Base-by-base conservation (phyloP, 2,888 invertebrate species). In the Agrenia bidenticulata region DNA sequence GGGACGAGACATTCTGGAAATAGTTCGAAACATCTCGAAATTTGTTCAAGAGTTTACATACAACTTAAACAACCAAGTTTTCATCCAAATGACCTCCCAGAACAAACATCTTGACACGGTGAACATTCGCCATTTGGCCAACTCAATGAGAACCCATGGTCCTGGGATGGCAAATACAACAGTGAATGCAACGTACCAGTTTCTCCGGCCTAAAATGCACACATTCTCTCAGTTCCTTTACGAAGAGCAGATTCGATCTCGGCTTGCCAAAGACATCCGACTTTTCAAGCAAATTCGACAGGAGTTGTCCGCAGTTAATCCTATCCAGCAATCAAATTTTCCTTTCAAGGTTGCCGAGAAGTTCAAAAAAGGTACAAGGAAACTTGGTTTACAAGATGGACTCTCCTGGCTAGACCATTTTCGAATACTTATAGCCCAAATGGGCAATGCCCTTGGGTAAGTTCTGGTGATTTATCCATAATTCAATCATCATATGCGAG, bases 171-270 rank as follows among this genome's bases (percentile, higher is more conserved):
- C 73, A 9, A 73, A 72, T 58, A 75, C 71, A 0, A 70, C 69
- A 7, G 84, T 89, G 0, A 94, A 94, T 79, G 92, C 90, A 77
- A 91, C 92, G 0, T 94, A 94, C 81, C 96, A 96, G 81, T 97
- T 95, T 81, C 82, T 98, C 72, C 86, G 92, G 73, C 89, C 92
- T 76, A 95, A 97, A 80, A 90, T 99, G 77, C 90, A 89, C 77
- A 89, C 89, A 0, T 94, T 99, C 79, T 97, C 97, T 0, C 96
- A 97, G 80, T 98, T 98, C 79, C 87, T 99, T 80, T 97, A 90
- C 79, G 97, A 98, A 79, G 99, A 99, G 80, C 95, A 95, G 78
- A 95, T 99, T 57, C 96, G 97, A 80, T 95, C 96, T 0, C 85
- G 94, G 63, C 83, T 99, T 67, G 26, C 23, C 56, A 7, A 50